Conservation (phyloP, 53 echinoderm and acorn worm species). For the Holothuria scabra region DNA sequence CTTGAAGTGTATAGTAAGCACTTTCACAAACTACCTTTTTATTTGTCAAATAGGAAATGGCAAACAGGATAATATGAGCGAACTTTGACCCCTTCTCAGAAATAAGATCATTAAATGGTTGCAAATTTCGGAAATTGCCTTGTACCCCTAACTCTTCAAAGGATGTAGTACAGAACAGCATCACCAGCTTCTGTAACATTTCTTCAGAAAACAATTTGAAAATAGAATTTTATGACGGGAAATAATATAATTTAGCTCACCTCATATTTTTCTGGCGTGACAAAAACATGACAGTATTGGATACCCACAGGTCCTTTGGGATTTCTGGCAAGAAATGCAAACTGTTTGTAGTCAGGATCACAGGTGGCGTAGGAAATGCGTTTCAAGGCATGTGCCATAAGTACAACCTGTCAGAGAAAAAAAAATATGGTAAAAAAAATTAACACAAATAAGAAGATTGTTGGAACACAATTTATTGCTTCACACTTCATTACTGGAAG, state of each 20-base stretch:
- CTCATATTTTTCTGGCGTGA: constrained; percentile 81
- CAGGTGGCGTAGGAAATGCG: constrained; percentile 96
- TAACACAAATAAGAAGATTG: neutral
- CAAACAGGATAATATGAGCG: too few relatives aligned
- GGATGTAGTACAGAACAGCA: too few relatives aligned
- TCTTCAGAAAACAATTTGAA: too few relatives aligned
- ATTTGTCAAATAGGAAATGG: too few relatives aligned
- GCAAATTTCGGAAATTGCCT: too few relatives aligned
- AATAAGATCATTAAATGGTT: too few relatives aligned
- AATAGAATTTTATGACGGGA: too few relatives aligned
- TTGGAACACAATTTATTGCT: neutral
- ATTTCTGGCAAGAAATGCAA: constrained; percentile 95
- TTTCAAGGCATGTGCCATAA: constrained; percentile 98
- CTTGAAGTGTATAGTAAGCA: too few relatives aligned
- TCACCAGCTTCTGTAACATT: too few relatives aligned
- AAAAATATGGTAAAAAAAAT: neutral
- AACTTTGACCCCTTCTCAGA: too few relatives aligned
- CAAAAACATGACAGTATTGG: constrained; percentile 98
- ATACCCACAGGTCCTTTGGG: constrained; percentile 98
- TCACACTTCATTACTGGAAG: neutral
- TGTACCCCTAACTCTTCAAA: too few relatives aligned
- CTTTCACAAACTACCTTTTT: too few relatives aligned
- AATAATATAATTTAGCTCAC: constrained; percentile 44
- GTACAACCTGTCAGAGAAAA: constrained; percentile 65
- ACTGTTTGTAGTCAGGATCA: constrained; percentile 90